Base-by-base conservation (phyloP, 2,797 vertebrate species). In the Sternarchorhynchus goeldii region DNA sequence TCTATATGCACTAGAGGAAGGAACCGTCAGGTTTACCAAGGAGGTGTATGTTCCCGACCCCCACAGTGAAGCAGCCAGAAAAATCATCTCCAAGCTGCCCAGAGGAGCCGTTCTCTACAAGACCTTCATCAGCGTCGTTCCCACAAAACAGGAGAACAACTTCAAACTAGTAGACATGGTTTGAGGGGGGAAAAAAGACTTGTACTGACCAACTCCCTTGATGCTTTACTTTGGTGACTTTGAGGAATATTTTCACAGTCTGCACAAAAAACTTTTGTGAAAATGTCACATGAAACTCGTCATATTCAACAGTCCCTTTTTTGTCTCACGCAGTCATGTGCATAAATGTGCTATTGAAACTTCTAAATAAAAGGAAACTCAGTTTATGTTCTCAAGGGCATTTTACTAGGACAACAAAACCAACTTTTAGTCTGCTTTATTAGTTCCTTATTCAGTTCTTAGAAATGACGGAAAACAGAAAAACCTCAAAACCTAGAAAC, bases 1-100 rank as follows among this genome's bases (percentile, higher is more conserved):
- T 0, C 90, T 99, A 0, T 98, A 90, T 0, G 97, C 98, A 17
- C 85, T 99, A 82, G 97, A 98, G 84, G 97, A 98, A 0, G 97
- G 98, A 0, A 80, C 87, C 0, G 94, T 99, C 84, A 90, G 88
- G 77, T 97, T 92, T 89, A 99, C 97, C 17, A 99, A 99, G 78
- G 98, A 99, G 75, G 94, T 96, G 41, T 99, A 95, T 0, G 2
- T 97, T 56, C 96, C 97, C 1, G 75, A 3, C 0, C 97, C 97
- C 0, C 92, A 88, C 59, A 92, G 93, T 85, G 12, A 0, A 0
- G 93, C 96, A 78, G 90, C 87, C 73, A 81, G 80, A 8, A 78
- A 91, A 1, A 60, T 96, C 71, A 93, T 98, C 86, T 88, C 90
- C 76, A 93, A 79, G 16, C 92, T 99, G 34, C 96, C 96, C 0